Evolutionary conservation across 2,113 vertebrate genomes (phyloP).

Genomic region (Pterocles burchelli): DNA sequence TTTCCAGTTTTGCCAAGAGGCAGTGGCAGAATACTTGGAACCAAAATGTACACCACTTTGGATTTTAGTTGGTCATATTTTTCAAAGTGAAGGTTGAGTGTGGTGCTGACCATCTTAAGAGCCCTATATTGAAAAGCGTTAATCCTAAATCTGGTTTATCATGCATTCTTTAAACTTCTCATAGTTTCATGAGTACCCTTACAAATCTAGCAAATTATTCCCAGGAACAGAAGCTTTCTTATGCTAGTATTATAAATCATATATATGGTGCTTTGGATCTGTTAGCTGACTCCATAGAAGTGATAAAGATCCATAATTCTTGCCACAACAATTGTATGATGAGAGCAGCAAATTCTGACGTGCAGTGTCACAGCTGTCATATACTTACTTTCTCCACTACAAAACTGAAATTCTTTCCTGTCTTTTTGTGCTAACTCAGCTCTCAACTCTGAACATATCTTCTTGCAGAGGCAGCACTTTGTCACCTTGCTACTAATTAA

Average conservation of each 20-base stretch:
- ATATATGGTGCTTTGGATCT: constrained; percentile 32
- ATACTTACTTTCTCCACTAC: not conserved
- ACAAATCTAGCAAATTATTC: not conserved
- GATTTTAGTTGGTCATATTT: not conserved
- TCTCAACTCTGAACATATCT: rapidly evolving
- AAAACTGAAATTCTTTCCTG: not conserved
- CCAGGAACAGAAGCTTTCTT: constrained; percentile 1
- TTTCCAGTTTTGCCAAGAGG: not conserved
- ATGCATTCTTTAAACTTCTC: not conserved
- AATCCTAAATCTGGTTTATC: not conserved
- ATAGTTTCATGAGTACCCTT: not conserved
- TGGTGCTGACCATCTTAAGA: not conserved
- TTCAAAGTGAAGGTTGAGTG: not conserved
- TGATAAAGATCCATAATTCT: constrained; percentile 36
- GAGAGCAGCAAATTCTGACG: constrained; percentile 63
- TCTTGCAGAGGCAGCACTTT: not conserved
- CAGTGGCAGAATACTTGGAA: not conserved
- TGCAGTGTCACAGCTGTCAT: constrained; percentile 67
- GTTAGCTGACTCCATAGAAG: constrained; percentile 7
- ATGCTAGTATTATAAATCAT: not conserved
- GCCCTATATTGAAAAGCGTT: not conserved
- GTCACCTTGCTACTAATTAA: not conserved
- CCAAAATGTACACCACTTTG: not conserved
- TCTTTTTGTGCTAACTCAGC: not conserved
- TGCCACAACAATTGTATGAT: constrained; percentile 32